Evolutionary conservation across 2,888 invertebrate species (phyloP).

Genomic region (Mesodorylaimus sp.): DNA sequence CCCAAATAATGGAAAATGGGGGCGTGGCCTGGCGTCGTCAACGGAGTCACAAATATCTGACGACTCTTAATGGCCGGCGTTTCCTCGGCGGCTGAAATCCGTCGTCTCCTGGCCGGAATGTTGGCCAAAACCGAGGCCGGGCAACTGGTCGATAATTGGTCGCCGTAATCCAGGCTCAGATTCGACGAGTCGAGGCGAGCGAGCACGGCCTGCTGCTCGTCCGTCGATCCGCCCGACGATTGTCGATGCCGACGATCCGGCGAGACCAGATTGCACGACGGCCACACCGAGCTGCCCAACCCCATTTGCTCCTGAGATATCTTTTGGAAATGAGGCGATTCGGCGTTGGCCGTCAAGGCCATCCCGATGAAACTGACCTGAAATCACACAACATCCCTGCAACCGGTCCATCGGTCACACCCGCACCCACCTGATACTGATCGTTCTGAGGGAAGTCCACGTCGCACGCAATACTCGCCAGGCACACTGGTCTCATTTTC

Average conservation of each 20-base stretch:
- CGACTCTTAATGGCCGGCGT: not conserved
- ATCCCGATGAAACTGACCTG: slow-evolving; percentile 58
- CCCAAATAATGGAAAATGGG: slow-evolving; percentile 60
- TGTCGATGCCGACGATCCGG: not conserved
- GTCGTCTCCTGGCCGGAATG: not conserved
- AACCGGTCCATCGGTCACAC: too few relatives aligned
- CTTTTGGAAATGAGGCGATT: slow-evolving; percentile 16
- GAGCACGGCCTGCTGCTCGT: not conserved
- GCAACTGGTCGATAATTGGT: not conserved
- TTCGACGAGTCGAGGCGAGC: not conserved
- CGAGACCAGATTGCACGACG: not conserved
- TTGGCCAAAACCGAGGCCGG: not conserved
- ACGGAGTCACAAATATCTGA: slow-evolving; percentile 2
- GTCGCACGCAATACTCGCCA: slow-evolving; percentile 59
- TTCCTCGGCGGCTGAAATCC: not conserved
- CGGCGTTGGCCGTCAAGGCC: slow-evolving; percentile 55
- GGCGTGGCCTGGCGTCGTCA: not conserved
- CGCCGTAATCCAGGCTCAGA: not conserved
- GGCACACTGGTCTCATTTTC: slow-evolving; percentile 63
- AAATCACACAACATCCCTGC: slow-evolving; percentile 23
- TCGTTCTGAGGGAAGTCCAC: slow-evolving; percentile 70
- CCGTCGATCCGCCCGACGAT: not conserved
- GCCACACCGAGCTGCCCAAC: not conserved
- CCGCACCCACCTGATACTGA: slow-evolving; percentile 44
- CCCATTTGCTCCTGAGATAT: not conserved